These are phyloP conservation scores for Elachura formosa DNA, from an alignment of 2,113 vertebrate genomes.

Conservation along the genomic window DNA sequence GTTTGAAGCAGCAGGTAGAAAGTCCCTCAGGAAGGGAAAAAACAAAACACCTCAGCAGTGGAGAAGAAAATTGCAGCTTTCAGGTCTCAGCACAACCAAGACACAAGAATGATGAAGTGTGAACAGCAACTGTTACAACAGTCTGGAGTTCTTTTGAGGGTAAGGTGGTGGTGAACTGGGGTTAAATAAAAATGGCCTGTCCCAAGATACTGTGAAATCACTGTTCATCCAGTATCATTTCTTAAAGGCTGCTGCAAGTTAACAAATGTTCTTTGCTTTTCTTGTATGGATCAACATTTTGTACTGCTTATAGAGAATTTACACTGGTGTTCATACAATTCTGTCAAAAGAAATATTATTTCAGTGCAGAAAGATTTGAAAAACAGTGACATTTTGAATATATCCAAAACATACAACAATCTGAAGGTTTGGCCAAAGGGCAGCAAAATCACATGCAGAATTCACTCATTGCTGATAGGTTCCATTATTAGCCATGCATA, in stretches of 20 bases:
- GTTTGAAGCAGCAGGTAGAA: neutral
- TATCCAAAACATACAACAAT: neutral
- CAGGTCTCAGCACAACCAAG: neutral
- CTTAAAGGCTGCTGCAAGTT: neutral
- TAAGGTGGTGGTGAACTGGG: neutral
- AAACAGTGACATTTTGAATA: neutral
- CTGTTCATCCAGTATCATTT: neutral
- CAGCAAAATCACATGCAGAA: neutral
- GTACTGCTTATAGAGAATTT: neutral
- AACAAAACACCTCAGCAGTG: neutral
- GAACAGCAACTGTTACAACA: neutral
- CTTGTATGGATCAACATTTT: neutral
- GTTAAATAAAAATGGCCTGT: neutral
- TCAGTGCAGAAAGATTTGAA: neutral
- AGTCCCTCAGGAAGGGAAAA: neutral
- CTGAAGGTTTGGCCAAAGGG: neutral
- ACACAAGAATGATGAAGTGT: neutral
- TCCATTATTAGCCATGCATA: neutral
- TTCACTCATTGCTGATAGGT: neutral
- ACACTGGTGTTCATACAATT: neutral
- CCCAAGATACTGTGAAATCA: neutral
- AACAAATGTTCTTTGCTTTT: neutral
- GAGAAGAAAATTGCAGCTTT: neutral
- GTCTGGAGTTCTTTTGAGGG: neutral
- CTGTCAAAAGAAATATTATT: neutral